Evolutionary conservation across 2,797 vertebrate genomes (phyloP).

Genomic region (Sebastes ruberrimus): DNA sequence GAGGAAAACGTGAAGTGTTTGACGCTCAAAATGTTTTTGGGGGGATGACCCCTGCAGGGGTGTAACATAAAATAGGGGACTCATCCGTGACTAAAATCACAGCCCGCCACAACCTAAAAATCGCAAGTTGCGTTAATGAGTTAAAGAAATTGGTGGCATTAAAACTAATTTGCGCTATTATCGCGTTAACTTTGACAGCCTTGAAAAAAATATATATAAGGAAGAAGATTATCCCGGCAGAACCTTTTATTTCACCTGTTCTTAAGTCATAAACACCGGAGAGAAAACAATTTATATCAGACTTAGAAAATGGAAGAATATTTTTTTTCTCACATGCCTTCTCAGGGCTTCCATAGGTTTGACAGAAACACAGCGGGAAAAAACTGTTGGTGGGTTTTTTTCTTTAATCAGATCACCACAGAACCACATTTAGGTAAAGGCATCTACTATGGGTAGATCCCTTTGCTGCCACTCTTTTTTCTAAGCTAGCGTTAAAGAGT

Average conservation of each 20-base stretch:
- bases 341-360: neutral
- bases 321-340: neutral
- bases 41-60: accelerated
- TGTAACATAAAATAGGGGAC: no score
- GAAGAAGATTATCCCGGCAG: neutral
- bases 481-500: neutral
- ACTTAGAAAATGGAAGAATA: neutral
- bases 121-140: no score
- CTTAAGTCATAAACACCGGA: neutral
- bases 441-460: neutral
- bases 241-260: neutral
- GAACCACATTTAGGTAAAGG: no score
- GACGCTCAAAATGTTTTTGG: no score
- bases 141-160: no score
- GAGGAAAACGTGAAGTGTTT: no score
- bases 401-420: neutral
- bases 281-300: neutral
- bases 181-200: no score
- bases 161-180: no score
- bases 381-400: neutral
- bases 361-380: neutral
- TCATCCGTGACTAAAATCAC: no score
- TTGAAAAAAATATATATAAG: no score
- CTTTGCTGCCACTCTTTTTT: neutral
- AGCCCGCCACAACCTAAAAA: no score